Evolutionary conservation across 2,113 vertebrate species (phyloP).

Genomic region (Sorex araneus): DNA sequence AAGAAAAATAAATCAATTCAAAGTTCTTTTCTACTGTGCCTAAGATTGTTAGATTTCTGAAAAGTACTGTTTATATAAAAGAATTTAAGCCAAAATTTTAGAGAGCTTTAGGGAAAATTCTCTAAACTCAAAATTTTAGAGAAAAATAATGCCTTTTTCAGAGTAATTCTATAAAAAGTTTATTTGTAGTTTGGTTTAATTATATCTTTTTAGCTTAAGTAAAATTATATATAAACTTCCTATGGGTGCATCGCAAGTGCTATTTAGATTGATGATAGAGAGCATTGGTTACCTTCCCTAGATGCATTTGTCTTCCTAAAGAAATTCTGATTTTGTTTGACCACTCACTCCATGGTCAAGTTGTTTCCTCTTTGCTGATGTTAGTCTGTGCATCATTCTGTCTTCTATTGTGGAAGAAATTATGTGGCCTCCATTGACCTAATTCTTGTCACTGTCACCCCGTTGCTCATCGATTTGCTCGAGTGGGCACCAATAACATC

Average conservation of each 20-base stretch:
- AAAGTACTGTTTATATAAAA: constrained; percentile 23
- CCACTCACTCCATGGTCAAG: neutral
- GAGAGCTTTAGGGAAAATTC: no score
- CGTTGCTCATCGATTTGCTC: no score
- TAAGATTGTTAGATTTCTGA: constrained; percentile 9
- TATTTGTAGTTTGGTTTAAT: constrained; percentile 41
- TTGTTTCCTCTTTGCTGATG: neutral
- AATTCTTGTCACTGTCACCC: no score
- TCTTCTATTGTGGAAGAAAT: neutral
- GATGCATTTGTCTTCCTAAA: neutral
- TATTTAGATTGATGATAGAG: neutral
- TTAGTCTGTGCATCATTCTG: neutral
- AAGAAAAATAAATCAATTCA: neutral
- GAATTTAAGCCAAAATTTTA: neutral
- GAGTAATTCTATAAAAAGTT: constrained; percentile 37
- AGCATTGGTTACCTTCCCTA: constrained; percentile 5
- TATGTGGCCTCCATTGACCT: neutral
- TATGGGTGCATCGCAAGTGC: neutral
- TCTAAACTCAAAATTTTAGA: constrained; percentile 4
- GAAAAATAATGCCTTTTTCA: constrained; percentile 27
- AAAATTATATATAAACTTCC: constrained; percentile 33
- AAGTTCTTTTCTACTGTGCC: neutral
- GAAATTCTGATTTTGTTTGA: constrained; percentile 26
- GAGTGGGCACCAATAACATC: no score
- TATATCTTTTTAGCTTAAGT: constrained; percentile 17